Evolutionary conservation across 2,797 vertebrate genomes (phyloP).

Genomic region (Naso thynnoides): DNA sequence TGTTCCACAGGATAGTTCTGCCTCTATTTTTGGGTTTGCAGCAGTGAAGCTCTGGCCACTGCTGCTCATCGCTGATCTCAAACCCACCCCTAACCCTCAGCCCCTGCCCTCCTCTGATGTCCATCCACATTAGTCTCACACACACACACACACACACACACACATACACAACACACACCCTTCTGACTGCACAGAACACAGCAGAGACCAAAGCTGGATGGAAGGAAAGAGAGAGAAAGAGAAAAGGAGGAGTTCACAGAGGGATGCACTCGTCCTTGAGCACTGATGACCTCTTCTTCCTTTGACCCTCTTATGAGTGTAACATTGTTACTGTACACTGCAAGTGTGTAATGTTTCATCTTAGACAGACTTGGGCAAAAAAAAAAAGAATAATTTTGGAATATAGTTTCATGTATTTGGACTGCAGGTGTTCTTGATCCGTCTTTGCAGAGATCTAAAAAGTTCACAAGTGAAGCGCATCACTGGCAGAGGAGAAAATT

Average conservation of each 20-base stretch:
- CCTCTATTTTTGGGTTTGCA: conserved; percentile 72
- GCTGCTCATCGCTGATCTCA: conserved; percentile 61
- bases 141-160: conserved; percentile 45
- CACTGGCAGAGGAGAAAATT: conserved; percentile 29
- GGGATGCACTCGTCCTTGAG: conserved; percentile 69
- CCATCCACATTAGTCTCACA: conserved; percentile 73
- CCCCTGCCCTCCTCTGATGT: conserved; percentile 56
- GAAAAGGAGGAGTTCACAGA: conserved; percentile 52
- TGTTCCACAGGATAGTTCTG: conserved; percentile 37
- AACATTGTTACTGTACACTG: conserved; percentile 40
- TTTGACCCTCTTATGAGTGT: conserved; percentile 49
- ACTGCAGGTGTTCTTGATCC: conserved; percentile 41
- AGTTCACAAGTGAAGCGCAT: conserved; percentile 32
- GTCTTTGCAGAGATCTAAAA: conserved; percentile 43
- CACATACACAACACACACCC: conserved; percentile 44
- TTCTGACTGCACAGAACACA: conserved; percentile 40
- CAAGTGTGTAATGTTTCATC: conserved; percentile 42
- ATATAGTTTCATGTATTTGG: conserved; percentile 53
- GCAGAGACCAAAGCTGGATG: conserved; percentile 48
- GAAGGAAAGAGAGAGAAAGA: conserved; percentile 58
- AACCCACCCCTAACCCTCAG: conserved; percentile 57
- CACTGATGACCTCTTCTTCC: conserved; percentile 57
- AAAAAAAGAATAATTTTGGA: conserved; percentile 36
- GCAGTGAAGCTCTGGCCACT: conserved; percentile 52
- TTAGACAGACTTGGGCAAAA: conserved; percentile 31